A percentile compares a stretch with the other conserved stretches of the same genome.
phyloP scores from a whole-genome alignment of 2,888 invertebrate genomes.

The Drosophila prostipennis region DNA sequence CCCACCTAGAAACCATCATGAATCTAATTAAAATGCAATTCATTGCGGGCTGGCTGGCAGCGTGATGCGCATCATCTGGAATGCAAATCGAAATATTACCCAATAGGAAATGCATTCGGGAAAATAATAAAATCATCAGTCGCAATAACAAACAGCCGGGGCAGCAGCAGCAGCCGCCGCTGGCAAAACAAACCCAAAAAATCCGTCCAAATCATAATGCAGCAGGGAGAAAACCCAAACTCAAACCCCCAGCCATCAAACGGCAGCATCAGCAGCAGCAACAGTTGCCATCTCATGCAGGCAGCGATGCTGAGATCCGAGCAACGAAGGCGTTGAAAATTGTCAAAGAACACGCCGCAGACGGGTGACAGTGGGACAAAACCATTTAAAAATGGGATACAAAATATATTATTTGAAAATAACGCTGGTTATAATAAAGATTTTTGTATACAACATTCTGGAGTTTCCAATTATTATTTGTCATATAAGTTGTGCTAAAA shows the following conservation, averaged over 20 bases:
- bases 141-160: slow-evolving; percentile 49
- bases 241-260: slow-evolving; percentile 59
- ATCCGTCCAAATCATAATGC: slow-evolving; percentile 43
- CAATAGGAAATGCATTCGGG: slow-evolving; percentile 74
- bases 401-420: too few species aligned
- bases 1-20: slow-evolving; percentile 65
- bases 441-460: too few species aligned
- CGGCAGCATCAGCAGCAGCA: slow-evolving; percentile 68
- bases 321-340: slow-evolving; percentile 78
- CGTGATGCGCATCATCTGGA: slow-evolving; percentile 69
- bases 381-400: neutral
- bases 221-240: slow-evolving; percentile 11
- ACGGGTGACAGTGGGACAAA: slow-evolving; percentile 51
- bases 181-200: slow-evolving; percentile 72
- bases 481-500: too few species aligned
- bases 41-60: slow-evolving; percentile 55
- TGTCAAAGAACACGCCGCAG: slow-evolving; percentile 79
- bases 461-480: too few species aligned
- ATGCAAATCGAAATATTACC: slow-evolving; percentile 79
- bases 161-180: slow-evolving; percentile 37
- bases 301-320: slow-evolving; percentile 54
- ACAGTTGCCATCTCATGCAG: slow-evolving; percentile 75
- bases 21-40: slow-evolving; percentile 80
- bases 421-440: too few species aligned
- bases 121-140: slow-evolving; percentile 78